These are phyloP conservation scores for Notolepis coatsorum DNA, from an alignment of 2,797 vertebrate genomes.

Conservation along the genomic window DNA sequence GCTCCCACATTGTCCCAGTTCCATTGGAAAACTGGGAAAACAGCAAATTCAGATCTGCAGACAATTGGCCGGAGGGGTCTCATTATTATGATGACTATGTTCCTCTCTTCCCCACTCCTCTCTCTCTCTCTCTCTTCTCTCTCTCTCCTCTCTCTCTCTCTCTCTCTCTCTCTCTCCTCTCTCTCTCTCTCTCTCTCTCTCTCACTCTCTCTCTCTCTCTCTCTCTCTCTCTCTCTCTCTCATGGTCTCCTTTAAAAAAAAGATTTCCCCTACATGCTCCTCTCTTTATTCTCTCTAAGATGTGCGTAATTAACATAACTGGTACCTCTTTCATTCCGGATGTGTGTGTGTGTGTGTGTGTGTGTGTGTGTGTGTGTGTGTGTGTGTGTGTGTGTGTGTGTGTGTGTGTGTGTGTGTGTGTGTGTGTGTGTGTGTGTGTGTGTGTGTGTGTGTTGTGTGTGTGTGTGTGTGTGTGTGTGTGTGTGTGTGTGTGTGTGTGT, in stretches of 20 bases:
- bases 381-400: neutral
- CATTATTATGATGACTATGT: slow-evolving; percentile 58
- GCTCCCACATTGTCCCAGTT: slow-evolving; percentile 30
- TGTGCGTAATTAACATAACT: slow-evolving; percentile 67
- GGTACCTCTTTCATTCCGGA: slow-evolving; percentile 53
- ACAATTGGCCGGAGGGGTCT: slow-evolving; percentile 50
- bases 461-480: neutral
- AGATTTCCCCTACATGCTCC: too few species aligned
- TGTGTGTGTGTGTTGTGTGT: neutral
- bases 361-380: slow-evolving; percentile 23
- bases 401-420: neutral
- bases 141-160: slow-evolving; percentile 28
- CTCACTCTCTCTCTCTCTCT: neutral
- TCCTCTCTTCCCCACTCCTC: too few species aligned
- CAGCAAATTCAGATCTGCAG: slow-evolving; percentile 47
- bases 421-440: neutral
- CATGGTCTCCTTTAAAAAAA: neutral
- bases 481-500: neutral
- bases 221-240: neutral
- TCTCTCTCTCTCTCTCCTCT: neutral
- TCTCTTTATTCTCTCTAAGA: slow-evolving; percentile 57
- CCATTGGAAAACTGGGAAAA: slow-evolving; percentile 25
- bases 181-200: slow-evolving; percentile 39
- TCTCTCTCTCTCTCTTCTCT: too few species aligned
- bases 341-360: slow-evolving; percentile 14